Evolutionary conservation across 2,797 vertebrate species (phyloP), one percentile per base, ranked within the genome.

Genomic region (Protonibea diacanthus): DNA sequence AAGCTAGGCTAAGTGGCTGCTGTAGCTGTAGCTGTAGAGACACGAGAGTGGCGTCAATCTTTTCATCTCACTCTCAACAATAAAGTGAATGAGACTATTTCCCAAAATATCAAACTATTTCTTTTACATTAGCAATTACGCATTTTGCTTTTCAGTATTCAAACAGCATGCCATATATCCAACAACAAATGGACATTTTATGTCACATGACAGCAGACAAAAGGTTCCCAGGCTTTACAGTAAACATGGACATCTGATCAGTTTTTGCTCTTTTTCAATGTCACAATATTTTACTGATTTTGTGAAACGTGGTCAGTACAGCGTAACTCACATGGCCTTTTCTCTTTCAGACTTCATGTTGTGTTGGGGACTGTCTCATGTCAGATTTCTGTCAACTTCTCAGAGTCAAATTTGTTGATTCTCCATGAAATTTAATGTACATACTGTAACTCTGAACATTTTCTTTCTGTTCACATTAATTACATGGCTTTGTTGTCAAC

Each of bases 261-360:
- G 63, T 86, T 88, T 56, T 82, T 56, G 56, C 17, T 67, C 14
- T 79, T 55, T 79, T 73, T 82, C 61, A 80, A 61, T 23, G 42
- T 80, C 52, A 25, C 18, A 4, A 42, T 55, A 52, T 85, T 60
- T 69, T 12, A 47, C 15, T 82, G 71, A 55, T 80, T 91, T 91
- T 95, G 89, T 93, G 89, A 94, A 90, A 90, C 90, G 81, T 94
- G 94, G 95, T 92, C 93, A 71, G 42, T 94, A 94, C 69, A 76
- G 27, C 38, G 48, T 56, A 58, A 63, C 59, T 64, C 93, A 94
- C 89, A 91, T 90, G 86, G 91, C 88, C 90, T 91, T 90, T 91
- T 92, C 86, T 94, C 86, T 94, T 91, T 93, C 92, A 91, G 90
- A 93, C 89, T 40, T 94, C 95, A 95, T 95, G 96, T 85, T 96